Evolutionary conservation across 2,888 invertebrate genomes (phyloP).

Genomic region (Apoda limacodes): DNA sequence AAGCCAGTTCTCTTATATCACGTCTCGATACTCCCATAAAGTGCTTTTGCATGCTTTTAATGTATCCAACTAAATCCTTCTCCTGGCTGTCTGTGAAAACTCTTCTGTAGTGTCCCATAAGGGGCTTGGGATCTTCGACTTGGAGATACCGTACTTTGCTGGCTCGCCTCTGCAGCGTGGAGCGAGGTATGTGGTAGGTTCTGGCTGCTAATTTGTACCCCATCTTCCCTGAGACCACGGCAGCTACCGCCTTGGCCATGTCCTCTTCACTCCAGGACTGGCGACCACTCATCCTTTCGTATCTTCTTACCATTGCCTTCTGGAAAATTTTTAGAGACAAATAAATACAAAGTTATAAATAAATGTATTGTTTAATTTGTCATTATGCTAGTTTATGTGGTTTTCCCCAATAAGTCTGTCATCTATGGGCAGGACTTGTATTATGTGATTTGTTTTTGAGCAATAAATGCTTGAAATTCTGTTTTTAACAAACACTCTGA

Average conservation of each 20-base stretch:
- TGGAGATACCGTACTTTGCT: conserved; percentile 58
- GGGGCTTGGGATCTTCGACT: conserved; percentile 53
- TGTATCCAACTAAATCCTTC: conserved; percentile 59
- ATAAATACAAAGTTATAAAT: background rate
- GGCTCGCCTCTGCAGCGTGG: conserved; percentile 58
- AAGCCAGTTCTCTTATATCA: conserved; percentile 60
- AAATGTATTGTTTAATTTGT: too few relatives aligned
- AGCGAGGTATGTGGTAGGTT: conserved; percentile 61
- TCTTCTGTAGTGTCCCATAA: conserved; percentile 60
- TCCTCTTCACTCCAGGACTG: conserved; percentile 65
- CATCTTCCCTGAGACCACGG: conserved; percentile 63
- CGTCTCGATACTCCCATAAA: conserved; percentile 61
- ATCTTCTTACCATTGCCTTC: conserved; percentile 62
- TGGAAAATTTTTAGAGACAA: conserved; percentile 29
- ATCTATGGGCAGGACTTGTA: too few relatives aligned
- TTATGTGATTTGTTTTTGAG: too few relatives aligned
- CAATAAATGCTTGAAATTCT: too few relatives aligned
- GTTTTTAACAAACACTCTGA: too few relatives aligned
- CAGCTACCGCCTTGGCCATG: conserved; percentile 62
- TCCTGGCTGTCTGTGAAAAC: conserved; percentile 63
- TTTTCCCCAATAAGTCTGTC: too few relatives aligned
- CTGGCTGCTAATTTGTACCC: conserved; percentile 61
- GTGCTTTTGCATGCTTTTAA: conserved; percentile 61
- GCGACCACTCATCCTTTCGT: conserved; percentile 64
- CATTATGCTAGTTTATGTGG: too few relatives aligned